Evolutionary conservation across 1,140 invertebrate species (phyloP).

Genomic region (Cyrtorhinus lividipennis): DNA sequence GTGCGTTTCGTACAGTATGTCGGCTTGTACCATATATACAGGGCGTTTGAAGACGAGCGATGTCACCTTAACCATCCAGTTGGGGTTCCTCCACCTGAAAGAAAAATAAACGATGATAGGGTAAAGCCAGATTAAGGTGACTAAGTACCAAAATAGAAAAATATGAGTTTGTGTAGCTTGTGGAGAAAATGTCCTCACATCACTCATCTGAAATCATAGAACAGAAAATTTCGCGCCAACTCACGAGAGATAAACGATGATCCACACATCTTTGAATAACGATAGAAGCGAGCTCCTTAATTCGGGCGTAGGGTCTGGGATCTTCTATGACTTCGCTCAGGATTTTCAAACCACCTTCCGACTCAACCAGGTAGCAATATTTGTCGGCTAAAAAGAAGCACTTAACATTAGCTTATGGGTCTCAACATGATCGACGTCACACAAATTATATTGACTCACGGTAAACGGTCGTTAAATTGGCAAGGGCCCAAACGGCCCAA

Average conservation of each 20-base stretch:
- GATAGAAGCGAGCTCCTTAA: constrained; percentile 47
- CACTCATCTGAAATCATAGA: background rate
- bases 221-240: background rate
- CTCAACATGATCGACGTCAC: background rate
- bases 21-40: background rate
- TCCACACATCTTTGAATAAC: constrained; percentile 48
- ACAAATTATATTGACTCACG: constrained; percentile 47
- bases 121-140: background rate
- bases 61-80: background rate
- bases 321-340: constrained; percentile 50
- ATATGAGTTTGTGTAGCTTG: background rate
- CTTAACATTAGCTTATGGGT: background rate
- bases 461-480: constrained; percentile 86
- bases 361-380: constrained; percentile 73
- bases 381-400: constrained; percentile 34
- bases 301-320: constrained; percentile 41
- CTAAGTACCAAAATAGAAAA: background rate
- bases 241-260: constrained; percentile 14
- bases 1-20: no score
- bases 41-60: background rate
- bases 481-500: constrained; percentile 96
- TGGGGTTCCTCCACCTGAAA: background rate
- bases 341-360: constrained; percentile 67
- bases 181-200: background rate
- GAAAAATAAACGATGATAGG: background rate